Evolutionary conservation across 2,888 invertebrate genomes (phyloP).

Genomic region (Drosophila cognata): DNA sequence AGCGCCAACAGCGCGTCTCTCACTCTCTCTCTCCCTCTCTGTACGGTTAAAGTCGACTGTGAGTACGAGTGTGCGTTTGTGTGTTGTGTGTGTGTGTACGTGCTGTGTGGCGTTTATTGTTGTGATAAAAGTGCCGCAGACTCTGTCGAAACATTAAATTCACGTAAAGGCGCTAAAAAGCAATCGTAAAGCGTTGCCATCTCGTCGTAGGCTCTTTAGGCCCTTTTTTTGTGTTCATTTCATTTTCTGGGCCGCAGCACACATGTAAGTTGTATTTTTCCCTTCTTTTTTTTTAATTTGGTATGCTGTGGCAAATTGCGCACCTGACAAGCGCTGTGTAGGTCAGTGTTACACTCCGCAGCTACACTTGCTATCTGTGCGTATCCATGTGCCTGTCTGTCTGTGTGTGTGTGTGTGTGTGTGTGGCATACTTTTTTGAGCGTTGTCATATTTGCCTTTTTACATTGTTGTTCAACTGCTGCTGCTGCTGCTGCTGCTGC

Average conservation of each 20-base stretch:
- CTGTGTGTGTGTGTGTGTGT: slow-evolving; percentile 16
- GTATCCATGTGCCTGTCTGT: not conserved
- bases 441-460: slow-evolving; percentile 41
- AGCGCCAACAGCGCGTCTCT: slow-evolving; percentile 57
- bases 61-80: not conserved
- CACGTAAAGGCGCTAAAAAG: slow-evolving; percentile 55
- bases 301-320: slow-evolving; percentile 27
- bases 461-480: slow-evolving; percentile 21
- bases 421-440: slow-evolving; percentile 71
- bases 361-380: not conserved
- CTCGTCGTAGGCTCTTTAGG: slow-evolving; percentile 30
- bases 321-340: slow-evolving; percentile 64
- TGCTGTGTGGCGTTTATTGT: slow-evolving; percentile 49
- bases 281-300: slow-evolving; percentile 2
- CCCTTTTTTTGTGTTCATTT: slow-evolving; percentile 5
- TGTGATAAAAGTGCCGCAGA: slow-evolving; percentile 45
- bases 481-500: not conserved
- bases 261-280: slow-evolving; percentile 36
- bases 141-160: slow-evolving; percentile 54
- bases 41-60: slow-evolving; percentile 26
- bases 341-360: slow-evolving; percentile 71
- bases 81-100: slow-evolving; percentile 10
- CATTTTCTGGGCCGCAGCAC: slow-evolving; percentile 10
- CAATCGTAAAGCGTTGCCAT: slow-evolving; percentile 39
- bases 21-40: slow-evolving; percentile 9